phyloP scores from a whole-genome alignment of 2,797 vertebrate species.

The Cephalopachus bancanus region DNA sequence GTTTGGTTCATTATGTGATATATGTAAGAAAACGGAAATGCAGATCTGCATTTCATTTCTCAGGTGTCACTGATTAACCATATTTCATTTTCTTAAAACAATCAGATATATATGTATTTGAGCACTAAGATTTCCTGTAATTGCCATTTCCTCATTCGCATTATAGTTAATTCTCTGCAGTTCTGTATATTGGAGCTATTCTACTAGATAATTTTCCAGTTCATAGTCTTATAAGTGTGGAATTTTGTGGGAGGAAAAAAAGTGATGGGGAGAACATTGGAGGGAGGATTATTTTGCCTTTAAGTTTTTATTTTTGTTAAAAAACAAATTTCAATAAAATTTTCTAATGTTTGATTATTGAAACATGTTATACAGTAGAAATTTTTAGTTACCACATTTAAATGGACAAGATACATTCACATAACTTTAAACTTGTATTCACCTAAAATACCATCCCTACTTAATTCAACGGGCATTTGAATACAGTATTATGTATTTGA shows the following conservation, averaged over 20 bases:
- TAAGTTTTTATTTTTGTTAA: neutral
- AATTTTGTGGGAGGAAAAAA: neutral
- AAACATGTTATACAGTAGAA: slow-evolving; percentile 41
- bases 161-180: neutral
- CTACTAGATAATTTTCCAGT: neutral
- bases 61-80: neutral
- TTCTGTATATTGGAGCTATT: neutral
- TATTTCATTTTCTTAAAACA: slow-evolving; percentile 37
- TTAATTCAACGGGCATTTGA: slow-evolving; percentile 76
- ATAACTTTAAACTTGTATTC: slow-evolving; percentile 36
- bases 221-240: neutral
- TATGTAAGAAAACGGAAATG: slow-evolving; percentile 63
- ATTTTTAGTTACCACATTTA: slow-evolving; percentile 64
- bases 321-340: slow-evolving; percentile 1
- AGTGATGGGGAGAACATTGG: neutral
- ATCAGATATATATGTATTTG: neutral
- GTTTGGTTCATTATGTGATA: neutral
- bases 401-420: neutral
- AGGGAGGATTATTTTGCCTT: neutral
- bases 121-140: neutral
- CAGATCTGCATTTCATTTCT: slow-evolving; percentile 42
- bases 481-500: slow-evolving; percentile 63
- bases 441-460: slow-evolving; percentile 76
- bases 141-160: neutral
- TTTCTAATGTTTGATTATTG: slow-evolving; percentile 19